Evolutionary conservation across 2,888 invertebrate genomes (phyloP).

Genomic region (Apantesis nais): DNA sequence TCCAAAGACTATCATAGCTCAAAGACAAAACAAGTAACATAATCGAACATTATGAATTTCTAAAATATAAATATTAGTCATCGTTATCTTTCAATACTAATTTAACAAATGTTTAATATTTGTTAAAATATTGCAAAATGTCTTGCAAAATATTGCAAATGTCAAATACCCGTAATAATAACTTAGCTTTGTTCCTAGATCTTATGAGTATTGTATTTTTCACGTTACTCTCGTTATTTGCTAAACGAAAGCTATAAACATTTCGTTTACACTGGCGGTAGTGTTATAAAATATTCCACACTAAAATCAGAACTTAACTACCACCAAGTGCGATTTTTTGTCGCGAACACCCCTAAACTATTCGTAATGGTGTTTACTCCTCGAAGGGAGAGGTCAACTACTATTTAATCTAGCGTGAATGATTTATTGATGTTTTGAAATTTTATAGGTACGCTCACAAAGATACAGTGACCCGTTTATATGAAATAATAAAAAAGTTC

Average conservation of each 20-base stretch:
- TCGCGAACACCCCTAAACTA: constrained; percentile 65
- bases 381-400: constrained; percentile 80
- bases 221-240: neutral
- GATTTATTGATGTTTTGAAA: constrained; percentile 80
- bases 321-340: constrained; percentile 63
- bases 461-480: constrained; percentile 23
- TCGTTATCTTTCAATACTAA: neutral
- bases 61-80: neutral
- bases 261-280: constrained; percentile 5
- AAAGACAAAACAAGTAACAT: too few relatives aligned
- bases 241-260: neutral
- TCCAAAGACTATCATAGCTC: too few relatives aligned
- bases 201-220: neutral
- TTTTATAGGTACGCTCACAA: constrained; percentile 39
- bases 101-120: neutral
- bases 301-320: constrained; percentile 41
- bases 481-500: constrained; percentile 22
- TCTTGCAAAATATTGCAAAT: too few relatives aligned
- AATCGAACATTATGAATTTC: too few relatives aligned
- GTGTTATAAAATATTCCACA: constrained; percentile 16
- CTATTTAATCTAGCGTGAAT: constrained; percentile 83
- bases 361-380: constrained; percentile 78
- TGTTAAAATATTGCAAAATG: neutral
- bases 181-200: neutral
- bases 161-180: neutral